Evolutionary conservation across 2,113 vertebrate genomes (phyloP).

Genomic region (Poicephalus gulielmi): DNA sequence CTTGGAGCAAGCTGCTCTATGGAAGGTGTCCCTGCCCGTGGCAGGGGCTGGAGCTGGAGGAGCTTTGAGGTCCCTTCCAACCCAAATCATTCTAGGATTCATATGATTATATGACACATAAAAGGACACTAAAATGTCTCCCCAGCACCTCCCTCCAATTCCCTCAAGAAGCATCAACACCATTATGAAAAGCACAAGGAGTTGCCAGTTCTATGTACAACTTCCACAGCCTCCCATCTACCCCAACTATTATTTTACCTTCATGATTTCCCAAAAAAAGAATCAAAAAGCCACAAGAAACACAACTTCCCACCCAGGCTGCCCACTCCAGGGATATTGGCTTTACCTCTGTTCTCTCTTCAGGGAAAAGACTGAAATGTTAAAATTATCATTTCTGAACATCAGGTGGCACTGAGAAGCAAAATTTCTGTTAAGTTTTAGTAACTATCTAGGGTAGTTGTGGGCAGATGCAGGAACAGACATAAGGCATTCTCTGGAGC

Average conservation of each 20-base stretch:
- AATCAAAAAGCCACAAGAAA: neutral
- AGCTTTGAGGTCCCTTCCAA: neutral
- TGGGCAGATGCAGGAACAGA: neutral
- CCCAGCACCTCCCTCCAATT: neutral
- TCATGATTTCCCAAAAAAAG: neutral
- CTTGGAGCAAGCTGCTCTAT: neutral
- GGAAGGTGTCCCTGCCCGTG: neutral
- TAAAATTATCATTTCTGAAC: neutral
- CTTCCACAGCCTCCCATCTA: neutral
- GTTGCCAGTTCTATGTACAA: neutral
- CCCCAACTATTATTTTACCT: neutral
- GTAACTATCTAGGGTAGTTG: fast-evolving
- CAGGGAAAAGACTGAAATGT: neutral
- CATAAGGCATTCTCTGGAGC: neutral
- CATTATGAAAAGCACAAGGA: neutral
- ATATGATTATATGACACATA: neutral
- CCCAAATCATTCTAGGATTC: neutral
- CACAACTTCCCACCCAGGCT: neutral
- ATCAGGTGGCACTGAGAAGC: neutral
- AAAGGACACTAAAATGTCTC: neutral
- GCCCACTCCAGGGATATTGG: neutral
- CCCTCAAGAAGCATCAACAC: neutral
- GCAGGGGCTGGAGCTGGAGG: neutral
- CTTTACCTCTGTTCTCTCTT: neutral
- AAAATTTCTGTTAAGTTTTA: neutral